Evolutionary conservation across 2,888 invertebrate species (phyloP).

Genomic region (Miltochrista miniata): DNA sequence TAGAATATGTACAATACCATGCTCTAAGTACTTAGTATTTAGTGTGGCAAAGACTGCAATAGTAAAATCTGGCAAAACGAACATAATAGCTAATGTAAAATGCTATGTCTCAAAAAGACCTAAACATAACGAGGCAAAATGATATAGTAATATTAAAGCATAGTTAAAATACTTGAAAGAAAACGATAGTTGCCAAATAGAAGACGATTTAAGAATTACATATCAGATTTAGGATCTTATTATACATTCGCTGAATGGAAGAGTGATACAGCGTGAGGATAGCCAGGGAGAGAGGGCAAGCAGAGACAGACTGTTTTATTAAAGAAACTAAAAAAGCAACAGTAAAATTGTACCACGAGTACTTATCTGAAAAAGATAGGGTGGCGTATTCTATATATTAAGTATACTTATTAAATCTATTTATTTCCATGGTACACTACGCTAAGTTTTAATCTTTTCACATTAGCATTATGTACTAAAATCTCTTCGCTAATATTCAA

Average conservation of each 20-base stretch:
- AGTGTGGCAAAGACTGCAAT: slow-evolving; percentile 65
- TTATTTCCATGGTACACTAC: slow-evolving; percentile 71
- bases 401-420: slow-evolving; percentile 59
- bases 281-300: too few species aligned
- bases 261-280: too few species aligned
- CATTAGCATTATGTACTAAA: slow-evolving; percentile 43
- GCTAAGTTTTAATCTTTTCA: slow-evolving; percentile 76
- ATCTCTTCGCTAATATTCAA: slow-evolving; percentile 26
- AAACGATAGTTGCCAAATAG: slow-evolving; percentile 50
- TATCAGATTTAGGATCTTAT: slow-evolving; percentile 8
- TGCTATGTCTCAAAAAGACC: slow-evolving; percentile 60
- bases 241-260: not conserved
- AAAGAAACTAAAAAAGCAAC: slow-evolving; percentile 37
- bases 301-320: slow-evolving; percentile 32
- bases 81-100: slow-evolving; percentile 49
- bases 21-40: slow-evolving; percentile 47
- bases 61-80: slow-evolving; percentile 54
- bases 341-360: slow-evolving; percentile 63
- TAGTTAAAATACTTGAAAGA: slow-evolving; percentile 41
- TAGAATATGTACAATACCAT: slow-evolving; percentile 45
- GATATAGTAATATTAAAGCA: slow-evolving; percentile 42
- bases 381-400: slow-evolving; percentile 61
- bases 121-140: slow-evolving; percentile 48
- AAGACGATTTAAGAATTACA: slow-evolving; percentile 24
- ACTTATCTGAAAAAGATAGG: slow-evolving; percentile 58